Conservation (phyloP, 2,797 vertebrate species). For the Sebastes aleutianus region DNA sequence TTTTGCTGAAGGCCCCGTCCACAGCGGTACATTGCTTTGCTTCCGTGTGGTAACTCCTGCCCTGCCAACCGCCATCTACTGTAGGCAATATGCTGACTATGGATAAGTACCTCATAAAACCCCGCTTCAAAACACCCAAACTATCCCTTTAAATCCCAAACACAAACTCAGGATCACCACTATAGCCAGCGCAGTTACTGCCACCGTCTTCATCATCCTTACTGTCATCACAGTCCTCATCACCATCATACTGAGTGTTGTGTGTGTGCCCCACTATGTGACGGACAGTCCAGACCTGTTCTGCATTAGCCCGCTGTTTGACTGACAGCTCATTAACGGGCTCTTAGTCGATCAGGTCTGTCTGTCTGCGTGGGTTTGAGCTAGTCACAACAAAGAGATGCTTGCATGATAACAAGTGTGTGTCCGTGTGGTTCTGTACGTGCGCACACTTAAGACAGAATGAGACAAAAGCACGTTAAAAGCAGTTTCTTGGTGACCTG, state of each 20-base stretch:
- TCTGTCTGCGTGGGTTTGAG: slow-evolving; percentile 39
- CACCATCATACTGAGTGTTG: background rate
- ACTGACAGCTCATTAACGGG: slow-evolving; percentile 75
- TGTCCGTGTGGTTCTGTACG: background rate
- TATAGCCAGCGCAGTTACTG: background rate
- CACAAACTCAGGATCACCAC: background rate
- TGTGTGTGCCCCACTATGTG: background rate
- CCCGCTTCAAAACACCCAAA: too few species aligned
- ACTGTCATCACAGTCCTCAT: background rate
- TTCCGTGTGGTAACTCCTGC: too few species aligned
- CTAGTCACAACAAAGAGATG: slow-evolving; percentile 78
- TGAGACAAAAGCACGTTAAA: slow-evolving; percentile 59
- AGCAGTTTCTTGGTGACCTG: slow-evolving; percentile 59
- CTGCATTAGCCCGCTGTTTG: slow-evolving; percentile 66
- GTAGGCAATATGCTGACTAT: too few species aligned
- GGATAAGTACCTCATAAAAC: too few species aligned
- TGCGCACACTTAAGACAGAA: slow-evolving; percentile 34
- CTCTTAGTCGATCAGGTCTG: slow-evolving; percentile 64
- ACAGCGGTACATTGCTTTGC: too few species aligned
- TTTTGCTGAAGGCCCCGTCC: too few species aligned
- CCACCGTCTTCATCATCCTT: background rate
- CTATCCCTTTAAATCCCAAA: background rate
- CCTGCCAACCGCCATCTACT: too few species aligned
- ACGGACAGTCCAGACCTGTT: slow-evolving; percentile 58
- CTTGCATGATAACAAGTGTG: slow-evolving; percentile 60